These are phyloP conservation scores for Myotis planiceps DNA, from an alignment of 2,797 vertebrate genomes.

Conservation along the genomic window DNA sequence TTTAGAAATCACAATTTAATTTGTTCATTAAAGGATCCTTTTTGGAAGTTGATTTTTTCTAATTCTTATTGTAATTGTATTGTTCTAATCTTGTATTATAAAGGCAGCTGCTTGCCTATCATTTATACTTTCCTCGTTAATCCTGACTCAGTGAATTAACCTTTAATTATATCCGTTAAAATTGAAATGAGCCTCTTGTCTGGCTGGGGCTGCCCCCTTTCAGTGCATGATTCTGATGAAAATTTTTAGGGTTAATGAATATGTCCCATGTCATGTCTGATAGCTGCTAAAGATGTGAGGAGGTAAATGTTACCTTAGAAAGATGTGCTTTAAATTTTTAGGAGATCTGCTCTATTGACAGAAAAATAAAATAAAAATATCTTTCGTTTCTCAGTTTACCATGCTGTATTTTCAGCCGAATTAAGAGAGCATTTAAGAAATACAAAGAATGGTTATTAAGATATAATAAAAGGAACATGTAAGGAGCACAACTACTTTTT, in stretches of 20 bases:
- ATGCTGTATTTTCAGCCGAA: conserved; percentile 44
- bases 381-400: conserved; percentile 26
- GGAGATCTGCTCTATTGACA: conserved; percentile 82
- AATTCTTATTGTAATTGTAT: conserved; percentile 93
- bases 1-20: conserved; percentile 85
- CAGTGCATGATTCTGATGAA: conserved; percentile 88
- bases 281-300: conserved; percentile 91
- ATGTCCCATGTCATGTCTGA: conserved; percentile 93
- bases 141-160: conserved; percentile 99
- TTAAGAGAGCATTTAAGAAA: not conserved
- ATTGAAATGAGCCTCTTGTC: conserved; percentile 94
- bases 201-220: conserved; percentile 87
- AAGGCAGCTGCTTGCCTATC: conserved; percentile 96
- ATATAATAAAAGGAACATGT: not conserved
- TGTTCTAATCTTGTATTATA: conserved; percentile 95
- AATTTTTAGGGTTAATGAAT: conserved; percentile 92
- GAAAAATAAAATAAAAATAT: conserved; percentile 65
- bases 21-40: conserved; percentile 87
- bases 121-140: conserved; percentile 98
- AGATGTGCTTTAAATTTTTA: conserved; percentile 88
- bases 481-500: not conserved
- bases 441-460: not conserved
- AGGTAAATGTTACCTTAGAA: conserved; percentile 90
- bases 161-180: conserved; percentile 96
- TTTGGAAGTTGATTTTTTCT: conserved; percentile 90